phyloP scores from a whole-genome alignment of 2,797 vertebrate genomes.

The Leontopithecus rosalia region DNA sequence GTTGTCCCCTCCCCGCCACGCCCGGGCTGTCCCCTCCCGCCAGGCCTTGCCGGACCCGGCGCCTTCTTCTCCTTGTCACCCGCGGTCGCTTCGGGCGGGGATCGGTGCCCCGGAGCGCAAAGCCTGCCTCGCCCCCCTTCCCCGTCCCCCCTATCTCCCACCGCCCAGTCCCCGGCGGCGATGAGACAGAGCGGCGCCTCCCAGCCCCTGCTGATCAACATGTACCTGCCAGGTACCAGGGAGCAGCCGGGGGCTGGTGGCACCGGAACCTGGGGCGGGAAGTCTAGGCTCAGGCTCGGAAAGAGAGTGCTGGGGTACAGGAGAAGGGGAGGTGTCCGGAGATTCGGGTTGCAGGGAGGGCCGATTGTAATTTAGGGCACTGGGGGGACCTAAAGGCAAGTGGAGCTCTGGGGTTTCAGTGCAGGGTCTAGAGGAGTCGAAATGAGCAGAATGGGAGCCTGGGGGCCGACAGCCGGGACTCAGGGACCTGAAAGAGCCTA shows the following conservation, averaged over 20 bases:
- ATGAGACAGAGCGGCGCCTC: slow-evolving; percentile 96
- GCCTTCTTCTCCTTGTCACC: slow-evolving; percentile 63
- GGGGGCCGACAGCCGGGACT: background rate
- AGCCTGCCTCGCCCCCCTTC: slow-evolving; percentile 85
- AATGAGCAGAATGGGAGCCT: background rate
- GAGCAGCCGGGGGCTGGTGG: slow-evolving; percentile 72
- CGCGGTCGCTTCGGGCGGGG: slow-evolving; percentile 67
- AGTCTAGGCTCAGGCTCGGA: background rate
- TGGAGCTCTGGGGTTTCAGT: background rate
- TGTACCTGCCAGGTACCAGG: slow-evolving; percentile 98
- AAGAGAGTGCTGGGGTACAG: background rate
- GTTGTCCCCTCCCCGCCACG: background rate
- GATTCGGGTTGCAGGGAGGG: background rate
- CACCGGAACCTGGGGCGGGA: slow-evolving; percentile 56
- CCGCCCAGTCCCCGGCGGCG: slow-evolving; percentile 83
- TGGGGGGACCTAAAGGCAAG: background rate
- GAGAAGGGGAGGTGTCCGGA: slow-evolving; percentile 2
- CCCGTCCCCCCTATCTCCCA: slow-evolving; percentile 77
- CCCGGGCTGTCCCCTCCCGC: slow-evolving; percentile 73
- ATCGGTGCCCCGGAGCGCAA: slow-evolving; percentile 77
- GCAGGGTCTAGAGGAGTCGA: background rate
- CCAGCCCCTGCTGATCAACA: slow-evolving; percentile 99
- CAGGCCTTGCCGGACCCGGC: slow-evolving; percentile 66
- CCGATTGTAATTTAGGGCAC: background rate
- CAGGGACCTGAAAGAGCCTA: background rate